Conservation (phyloP, 2,888 invertebrate genomes). For the Exocentrus adspersus region DNA sequence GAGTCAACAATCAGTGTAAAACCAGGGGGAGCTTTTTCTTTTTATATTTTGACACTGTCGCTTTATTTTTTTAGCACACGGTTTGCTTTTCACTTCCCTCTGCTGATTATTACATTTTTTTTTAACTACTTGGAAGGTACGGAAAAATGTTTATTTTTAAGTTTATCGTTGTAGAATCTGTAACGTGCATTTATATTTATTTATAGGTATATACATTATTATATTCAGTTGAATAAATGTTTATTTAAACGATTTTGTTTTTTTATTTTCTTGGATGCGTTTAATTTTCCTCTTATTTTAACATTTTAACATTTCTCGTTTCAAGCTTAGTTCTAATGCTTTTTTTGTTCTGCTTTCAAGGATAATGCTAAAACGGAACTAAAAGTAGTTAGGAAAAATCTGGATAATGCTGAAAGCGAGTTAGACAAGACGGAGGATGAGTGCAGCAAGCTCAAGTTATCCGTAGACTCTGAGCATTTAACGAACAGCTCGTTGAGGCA, state of each 20-base stretch:
- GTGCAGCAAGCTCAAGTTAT: slow-evolving; percentile 64
- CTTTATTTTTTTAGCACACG: slow-evolving; percentile 37
- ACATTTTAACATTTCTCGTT: slow-evolving; percentile 38
- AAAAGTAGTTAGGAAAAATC: slow-evolving; percentile 59
- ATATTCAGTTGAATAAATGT: slow-evolving; percentile 44
- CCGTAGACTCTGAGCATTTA: slow-evolving; percentile 68
- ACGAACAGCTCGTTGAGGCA: slow-evolving; percentile 66
- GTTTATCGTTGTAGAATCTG: slow-evolving; percentile 7
- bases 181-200: slow-evolving; percentile 21
- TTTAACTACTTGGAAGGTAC: not conserved
- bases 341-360: slow-evolving; percentile 50
- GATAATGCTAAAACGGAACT: slow-evolving; percentile 58
- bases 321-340: too few relatives aligned
- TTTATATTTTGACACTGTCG: slow-evolving; percentile 27
- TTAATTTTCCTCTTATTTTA: slow-evolving; percentile 41
- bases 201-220: slow-evolving; percentile 35
- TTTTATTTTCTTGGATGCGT: slow-evolving; percentile 47
- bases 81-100: slow-evolving; percentile 19
- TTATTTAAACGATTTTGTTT: slow-evolving; percentile 42
- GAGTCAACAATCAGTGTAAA: slow-evolving; percentile 61
- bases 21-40: slow-evolving; percentile 27
- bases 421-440: slow-evolving; percentile 66
- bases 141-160: slow-evolving; percentile 12
- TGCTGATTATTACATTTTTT: slow-evolving; percentile 9
- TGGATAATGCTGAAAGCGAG: slow-evolving; percentile 62